Evolutionary conservation across 2,888 invertebrate species (phyloP), one percentile per base, ranked within the genome.

Genomic region (Drosophila prostipennis): DNA sequence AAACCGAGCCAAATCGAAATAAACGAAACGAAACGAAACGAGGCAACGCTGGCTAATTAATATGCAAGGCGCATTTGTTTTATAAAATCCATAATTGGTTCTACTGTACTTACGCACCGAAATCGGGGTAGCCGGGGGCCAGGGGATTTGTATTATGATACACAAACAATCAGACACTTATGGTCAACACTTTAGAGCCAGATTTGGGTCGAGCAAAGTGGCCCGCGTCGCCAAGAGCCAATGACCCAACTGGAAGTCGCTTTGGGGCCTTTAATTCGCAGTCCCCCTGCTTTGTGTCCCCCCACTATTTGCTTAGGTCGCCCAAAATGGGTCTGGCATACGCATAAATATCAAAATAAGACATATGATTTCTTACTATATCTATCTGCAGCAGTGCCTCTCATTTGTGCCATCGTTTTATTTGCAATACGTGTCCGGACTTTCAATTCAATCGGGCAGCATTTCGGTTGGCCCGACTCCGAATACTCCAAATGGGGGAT

Each of bases 31-130:
- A 48, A 61, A 60, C 53, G 45, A 46, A 46, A 46, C 14, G 45
- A 53, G 42, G 46, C 46, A 46, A 16, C 16, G 40, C 16, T 10
- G 32, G 55, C 84, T 85, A 72, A 87, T 87, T 65, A 78, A 81
- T 88, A 90, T 90, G 87, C 90, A 74, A 61, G 49, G 74, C 90
- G 84, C 90, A 90, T 88, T 87, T 86, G 89, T 82, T 89, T 90
- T 89, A 90, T 90, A 90, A 90, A 90, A 90, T 89, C 90, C 90
- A 90, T 90, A 90, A 90, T 90, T 90, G 90, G 90, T 90, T 90
- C 90, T 90, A 90, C 90, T 82, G 89, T 88, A 89, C 90, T 90
- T 90, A 90, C 89, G 89, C 90, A 90, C 90, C 54, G 78, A 72
- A 54, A 49, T 46, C 68, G 79, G 72, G 68, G 71, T 54, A 52